A percentile compares a stretch with the other conserved stretches of the same genome.
Evolutionary conservation across 2,797 vertebrate genomes (phyloP).

Genomic region (Mallotus villosus): DNA sequence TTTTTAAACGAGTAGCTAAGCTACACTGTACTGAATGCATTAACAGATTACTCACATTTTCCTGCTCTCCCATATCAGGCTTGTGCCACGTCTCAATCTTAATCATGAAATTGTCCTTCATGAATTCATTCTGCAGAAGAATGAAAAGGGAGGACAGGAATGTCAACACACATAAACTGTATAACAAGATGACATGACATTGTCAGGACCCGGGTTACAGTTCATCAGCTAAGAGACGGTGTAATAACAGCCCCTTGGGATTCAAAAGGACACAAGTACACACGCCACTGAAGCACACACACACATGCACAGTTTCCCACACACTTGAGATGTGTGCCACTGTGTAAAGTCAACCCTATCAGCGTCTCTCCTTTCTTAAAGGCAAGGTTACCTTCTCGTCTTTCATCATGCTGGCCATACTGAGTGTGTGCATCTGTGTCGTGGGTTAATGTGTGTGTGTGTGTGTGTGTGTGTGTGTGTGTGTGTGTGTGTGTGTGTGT

Average conservation of each 20-base stretch:
- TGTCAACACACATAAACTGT: background rate
- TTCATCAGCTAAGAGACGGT: background rate
- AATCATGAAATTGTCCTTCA: conserved; percentile 99
- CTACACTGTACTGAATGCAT: background rate
- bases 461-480: background rate
- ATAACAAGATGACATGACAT: background rate
- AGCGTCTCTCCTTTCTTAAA: conserved; percentile 17
- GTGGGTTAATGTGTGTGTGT: too few relatives aligned
- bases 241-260: background rate
- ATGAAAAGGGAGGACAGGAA: conserved; percentile 75
- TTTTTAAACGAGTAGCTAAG: background rate
- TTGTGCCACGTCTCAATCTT: conserved; percentile 99
- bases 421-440: background rate
- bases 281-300: background rate
- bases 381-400: conserved; percentile 17
- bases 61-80: conserved; percentile 89
- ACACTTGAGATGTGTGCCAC: background rate
- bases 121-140: conserved; percentile 90
- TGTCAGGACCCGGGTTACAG: background rate
- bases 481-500: background rate
- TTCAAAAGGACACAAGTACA: background rate
- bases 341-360: conserved; percentile 5
- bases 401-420: background rate
- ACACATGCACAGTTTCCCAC: background rate
- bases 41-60: conserved; percentile 85